phyloP scores from a whole-genome alignment of 2,113 vertebrate genomes.

The Nipponia nippon region DNA sequence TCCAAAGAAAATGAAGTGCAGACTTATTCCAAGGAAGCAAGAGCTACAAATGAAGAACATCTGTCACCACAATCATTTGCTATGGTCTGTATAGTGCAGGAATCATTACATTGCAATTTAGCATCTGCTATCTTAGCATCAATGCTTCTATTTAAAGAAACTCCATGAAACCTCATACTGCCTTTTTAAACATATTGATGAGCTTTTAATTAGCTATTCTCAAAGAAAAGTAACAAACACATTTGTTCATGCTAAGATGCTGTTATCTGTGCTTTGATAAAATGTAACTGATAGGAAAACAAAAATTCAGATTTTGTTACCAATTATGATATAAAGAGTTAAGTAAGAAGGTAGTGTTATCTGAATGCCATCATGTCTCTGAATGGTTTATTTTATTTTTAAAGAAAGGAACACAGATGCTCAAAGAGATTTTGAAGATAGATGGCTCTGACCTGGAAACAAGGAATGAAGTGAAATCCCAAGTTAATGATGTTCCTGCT shows the following conservation, averaged over 20 bases:
- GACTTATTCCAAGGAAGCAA: slow-evolving; percentile 50
- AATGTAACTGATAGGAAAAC: neutral
- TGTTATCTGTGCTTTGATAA: neutral
- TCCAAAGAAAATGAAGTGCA: slow-evolving; percentile 75
- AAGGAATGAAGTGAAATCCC: slow-evolving; percentile 65
- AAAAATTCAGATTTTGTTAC: neutral
- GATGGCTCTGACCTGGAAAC: slow-evolving; percentile 76
- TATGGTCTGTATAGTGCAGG: slow-evolving; percentile 79
- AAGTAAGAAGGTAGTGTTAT: neutral
- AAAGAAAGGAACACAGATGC: slow-evolving; percentile 93
- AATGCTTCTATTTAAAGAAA: neutral
- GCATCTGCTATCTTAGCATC: neutral
- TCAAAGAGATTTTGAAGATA: slow-evolving; percentile 98
- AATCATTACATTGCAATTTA: neutral
- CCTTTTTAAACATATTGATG: neutral
- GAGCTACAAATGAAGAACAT: slow-evolving; percentile 76
- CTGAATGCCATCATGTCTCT: neutral
- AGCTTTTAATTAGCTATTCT: neutral
- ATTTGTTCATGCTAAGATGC: neutral
- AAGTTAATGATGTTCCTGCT: slow-evolving; percentile 38
- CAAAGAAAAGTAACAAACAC: neutral
- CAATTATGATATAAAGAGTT: neutral
- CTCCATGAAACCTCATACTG: neutral
- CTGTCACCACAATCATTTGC: slow-evolving; percentile 95
- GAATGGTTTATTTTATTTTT: slow-evolving; percentile 18